phyloP scores from a whole-genome alignment of 2,113 vertebrate species.

The Cyanoliseus patagonus region DNA sequence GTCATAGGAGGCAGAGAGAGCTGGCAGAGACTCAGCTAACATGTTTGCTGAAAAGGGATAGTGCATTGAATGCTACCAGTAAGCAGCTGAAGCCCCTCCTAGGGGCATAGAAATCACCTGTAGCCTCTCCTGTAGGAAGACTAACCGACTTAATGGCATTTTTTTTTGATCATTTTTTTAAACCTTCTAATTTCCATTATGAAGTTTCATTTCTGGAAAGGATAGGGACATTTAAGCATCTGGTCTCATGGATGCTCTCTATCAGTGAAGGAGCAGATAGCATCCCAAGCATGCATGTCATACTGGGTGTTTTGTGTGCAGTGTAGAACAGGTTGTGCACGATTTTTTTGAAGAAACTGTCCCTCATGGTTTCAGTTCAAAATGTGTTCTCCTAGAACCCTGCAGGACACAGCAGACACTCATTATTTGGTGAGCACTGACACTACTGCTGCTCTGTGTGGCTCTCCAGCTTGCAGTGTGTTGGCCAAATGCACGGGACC shows the following conservation, averaged over 20 bases:
- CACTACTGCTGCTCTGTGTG: neutral
- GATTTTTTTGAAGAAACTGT: neutral
- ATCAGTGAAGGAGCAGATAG: neutral
- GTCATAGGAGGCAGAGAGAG: neutral
- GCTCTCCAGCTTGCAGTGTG: neutral
- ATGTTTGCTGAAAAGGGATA: neutral
- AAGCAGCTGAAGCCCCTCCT: neutral
- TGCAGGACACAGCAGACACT: neutral
- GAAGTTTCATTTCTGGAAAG: neutral
- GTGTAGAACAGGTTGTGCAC: neutral
- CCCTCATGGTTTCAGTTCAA: neutral
- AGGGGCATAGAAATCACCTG: neutral
- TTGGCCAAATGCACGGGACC: accelerated
- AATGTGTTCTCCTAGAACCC: neutral
- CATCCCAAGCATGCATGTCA: neutral
- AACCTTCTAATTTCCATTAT: neutral
- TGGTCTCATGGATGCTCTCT: neutral
- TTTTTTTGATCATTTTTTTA: accelerated
- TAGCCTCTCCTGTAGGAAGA: neutral
- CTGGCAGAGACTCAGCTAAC: neutral
- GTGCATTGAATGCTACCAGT: neutral
- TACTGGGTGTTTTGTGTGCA: neutral
- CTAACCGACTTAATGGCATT: neutral
- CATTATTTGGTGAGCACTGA: neutral
- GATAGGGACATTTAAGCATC: neutral